These are phyloP conservation scores for Cheilosia urbana DNA, from an alignment of 2,888 invertebrate genomes.

Conservation along the genomic window DNA sequence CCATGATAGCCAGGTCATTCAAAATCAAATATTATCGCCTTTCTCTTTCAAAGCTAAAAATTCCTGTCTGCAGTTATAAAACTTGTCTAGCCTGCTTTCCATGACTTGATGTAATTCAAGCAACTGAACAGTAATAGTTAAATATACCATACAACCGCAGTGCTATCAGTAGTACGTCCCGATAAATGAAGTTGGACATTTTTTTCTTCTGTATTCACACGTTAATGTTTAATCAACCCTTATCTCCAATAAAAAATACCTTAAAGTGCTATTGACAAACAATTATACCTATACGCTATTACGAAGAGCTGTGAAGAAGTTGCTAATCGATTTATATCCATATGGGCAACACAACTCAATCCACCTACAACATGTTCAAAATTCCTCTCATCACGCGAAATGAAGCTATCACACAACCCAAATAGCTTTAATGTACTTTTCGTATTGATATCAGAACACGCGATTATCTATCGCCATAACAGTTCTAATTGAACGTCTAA, in stretches of 20 bases:
- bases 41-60: not conserved
- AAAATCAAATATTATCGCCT: not conserved
- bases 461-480: not conserved
- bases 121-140: not conserved
- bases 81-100: no score
- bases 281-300: no score
- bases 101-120: not conserved
- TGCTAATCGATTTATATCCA: no score
- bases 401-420: not conserved
- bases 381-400: not conserved
- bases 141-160: not conserved
- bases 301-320: no score
- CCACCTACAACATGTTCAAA: not conserved
- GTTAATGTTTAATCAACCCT: no score
- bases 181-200: not conserved
- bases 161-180: not conserved
- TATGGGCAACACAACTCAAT: not conserved
- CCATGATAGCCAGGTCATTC: not conserved
- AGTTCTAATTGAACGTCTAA: conserved; percentile 1
- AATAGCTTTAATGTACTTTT: not conserved
- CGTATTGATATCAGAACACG: not conserved
- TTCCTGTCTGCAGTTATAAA: not conserved
- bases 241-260: no score
- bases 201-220: not conserved
- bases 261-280: no score